Base-by-base conservation (phyloP, 37 sponge, comb jelly and placozoan species). In the Aphrocallistes beatrix region DNA sequence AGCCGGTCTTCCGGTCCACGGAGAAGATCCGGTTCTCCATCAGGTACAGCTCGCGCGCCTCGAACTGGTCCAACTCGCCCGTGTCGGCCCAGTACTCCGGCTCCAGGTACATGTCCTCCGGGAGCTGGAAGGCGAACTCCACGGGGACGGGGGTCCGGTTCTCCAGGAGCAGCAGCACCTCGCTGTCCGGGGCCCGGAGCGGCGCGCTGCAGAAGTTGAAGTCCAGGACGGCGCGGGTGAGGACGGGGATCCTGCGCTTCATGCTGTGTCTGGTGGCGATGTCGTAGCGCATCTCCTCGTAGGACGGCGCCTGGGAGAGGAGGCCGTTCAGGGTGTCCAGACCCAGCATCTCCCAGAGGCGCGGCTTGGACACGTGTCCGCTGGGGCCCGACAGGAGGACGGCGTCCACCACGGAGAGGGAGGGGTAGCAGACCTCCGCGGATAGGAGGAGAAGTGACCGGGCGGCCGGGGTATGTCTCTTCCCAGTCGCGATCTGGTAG, bases 21-120 rank as follows among this genome's bases (percentile, higher is more conserved):
- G 86, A 86, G 83, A 95, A 98, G 75, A 92, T 28, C 34, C 90
- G 81, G 75, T 93, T 92, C 38, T 86, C 85, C 48, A 91, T 84
- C 36, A 96, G 81, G 38, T 83, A 48, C 13, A 87, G 82, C 88
- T 98, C 94, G 39, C 92, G 91, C 23, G 50, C 82, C 81, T 93
- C 96, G 28, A 84, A 81, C 23, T 86, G 89, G 51, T 94, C 90
- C 86, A 92, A 50, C 30, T 89, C 84, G 13, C 89, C 94, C 37
- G 87, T 90, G 36, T 98, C 91, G 17, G 99, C 96, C 99, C 99
- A 98, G 81, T 90, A 93, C 47, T 93, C 99, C 81, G 96, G 94
- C 83, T 98, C 99, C 38, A 98, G 86, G 69, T 90, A 88, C 86
- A 98, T 83, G 49, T 98, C 99, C 38, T 75, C 88, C 34, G 99